Evolutionary conservation across 2,797 vertebrate species (phyloP).

Genomic region (Craterocephalus amniculus): DNA sequence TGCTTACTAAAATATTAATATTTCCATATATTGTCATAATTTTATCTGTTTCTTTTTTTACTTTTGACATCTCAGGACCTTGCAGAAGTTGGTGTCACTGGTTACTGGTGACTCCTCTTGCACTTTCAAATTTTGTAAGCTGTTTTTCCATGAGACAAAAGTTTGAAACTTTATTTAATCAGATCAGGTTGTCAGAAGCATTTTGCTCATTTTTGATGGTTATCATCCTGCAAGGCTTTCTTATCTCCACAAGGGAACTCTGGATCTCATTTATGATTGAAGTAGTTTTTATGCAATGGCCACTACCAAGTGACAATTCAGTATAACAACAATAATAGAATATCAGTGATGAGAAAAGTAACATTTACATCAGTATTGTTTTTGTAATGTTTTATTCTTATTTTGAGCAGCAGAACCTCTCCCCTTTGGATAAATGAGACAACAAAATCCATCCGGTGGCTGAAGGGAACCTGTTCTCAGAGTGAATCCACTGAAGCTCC

Average conservation of each 20-base stretch:
- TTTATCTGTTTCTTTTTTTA: too few species aligned
- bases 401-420: slow-evolving; percentile 9
- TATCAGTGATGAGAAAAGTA: slow-evolving; percentile 15
- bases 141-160: too few species aligned
- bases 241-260: background rate
- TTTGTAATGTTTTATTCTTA: slow-evolving; percentile 33
- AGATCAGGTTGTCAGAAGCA: too few species aligned
- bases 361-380: background rate
- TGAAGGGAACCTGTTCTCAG: slow-evolving; percentile 66
- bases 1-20: too few species aligned
- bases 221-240: background rate
- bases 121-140: too few species aligned
- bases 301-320: background rate
- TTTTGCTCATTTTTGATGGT: too few species aligned
- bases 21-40: too few species aligned
- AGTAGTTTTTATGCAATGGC: background rate
- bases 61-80: too few species aligned
- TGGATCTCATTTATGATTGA: background rate
- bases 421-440: slow-evolving; percentile 8
- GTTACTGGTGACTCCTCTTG: background rate
- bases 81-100: too few species aligned
- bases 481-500: slow-evolving; percentile 81
- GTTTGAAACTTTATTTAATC: too few species aligned
- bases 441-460: slow-evolving; percentile 60
- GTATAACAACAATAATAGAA: background rate